Evolutionary conservation across 1,140 invertebrate genomes (phyloP).

Genomic region (Holotrichia oblita): DNA sequence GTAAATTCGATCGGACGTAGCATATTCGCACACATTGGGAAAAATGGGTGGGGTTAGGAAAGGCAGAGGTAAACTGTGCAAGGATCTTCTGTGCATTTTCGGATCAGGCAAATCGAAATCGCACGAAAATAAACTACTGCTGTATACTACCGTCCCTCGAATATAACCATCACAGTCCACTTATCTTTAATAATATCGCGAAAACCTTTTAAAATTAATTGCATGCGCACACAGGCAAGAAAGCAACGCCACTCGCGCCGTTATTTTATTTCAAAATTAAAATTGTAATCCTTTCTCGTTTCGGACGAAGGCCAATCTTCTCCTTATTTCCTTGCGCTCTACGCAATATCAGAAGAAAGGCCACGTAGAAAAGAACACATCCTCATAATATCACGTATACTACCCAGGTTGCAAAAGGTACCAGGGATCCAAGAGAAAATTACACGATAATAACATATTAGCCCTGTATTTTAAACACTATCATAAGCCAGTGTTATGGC

Average conservation of each 20-base stretch:
- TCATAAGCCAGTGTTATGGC: conserved; percentile 45
- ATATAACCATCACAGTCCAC: conserved; percentile 47
- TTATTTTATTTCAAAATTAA: conserved; percentile 57
- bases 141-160: background rate
- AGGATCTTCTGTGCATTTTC: background rate
- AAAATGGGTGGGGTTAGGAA: background rate
- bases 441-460: conserved; percentile 54
- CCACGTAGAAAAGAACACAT: conserved; percentile 40
- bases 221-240: conserved; percentile 46
- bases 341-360: too few species aligned
- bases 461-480: conserved; percentile 53
- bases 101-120: background rate
- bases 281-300: conserved; percentile 50
- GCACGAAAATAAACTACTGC: conserved; percentile 4
- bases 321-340: background rate
- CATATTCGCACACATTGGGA: background rate
- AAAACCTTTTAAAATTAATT: conserved; percentile 61
- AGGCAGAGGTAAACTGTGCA: background rate
- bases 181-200: conserved; percentile 60
- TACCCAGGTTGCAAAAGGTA: conserved; percentile 10
- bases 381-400: conserved; percentile 51
- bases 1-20: conserved; percentile 13
- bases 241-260: conserved; percentile 41
- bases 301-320: conserved; percentile 46
- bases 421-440: conserved; percentile 47